Evolutionary conservation across 1,140 invertebrate genomes (phyloP).

Genomic region (Musca domestica): DNA sequence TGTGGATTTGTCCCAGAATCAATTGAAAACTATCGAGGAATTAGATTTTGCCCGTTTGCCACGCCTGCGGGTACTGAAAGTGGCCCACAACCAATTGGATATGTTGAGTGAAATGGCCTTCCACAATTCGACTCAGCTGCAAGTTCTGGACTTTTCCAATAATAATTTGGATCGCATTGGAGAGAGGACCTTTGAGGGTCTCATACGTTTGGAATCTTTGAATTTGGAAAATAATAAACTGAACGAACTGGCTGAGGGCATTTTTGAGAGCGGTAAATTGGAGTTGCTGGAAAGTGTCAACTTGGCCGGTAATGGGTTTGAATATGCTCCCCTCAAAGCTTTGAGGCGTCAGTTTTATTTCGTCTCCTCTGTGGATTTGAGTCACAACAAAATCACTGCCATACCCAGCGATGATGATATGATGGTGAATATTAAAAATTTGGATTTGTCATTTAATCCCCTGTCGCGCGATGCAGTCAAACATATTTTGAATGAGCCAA

Average conservation of each 20-base stretch:
- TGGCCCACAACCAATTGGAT: constrained; percentile 75
- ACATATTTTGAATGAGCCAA: constrained; percentile 81
- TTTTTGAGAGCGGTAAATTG: constrained; percentile 76
- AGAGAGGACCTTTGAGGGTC: constrained; percentile 78
- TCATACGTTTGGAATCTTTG: constrained; percentile 71
- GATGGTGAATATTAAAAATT: constrained; percentile 81
- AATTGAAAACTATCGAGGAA: constrained; percentile 74
- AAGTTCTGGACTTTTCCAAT: constrained; percentile 71
- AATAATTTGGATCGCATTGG: constrained; percentile 76
- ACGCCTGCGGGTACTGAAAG: constrained; percentile 65
- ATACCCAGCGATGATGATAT: constrained; percentile 81
- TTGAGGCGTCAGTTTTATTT: constrained; percentile 81
- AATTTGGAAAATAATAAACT: constrained; percentile 75
- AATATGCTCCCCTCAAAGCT: constrained; percentile 72
- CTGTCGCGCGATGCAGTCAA: constrained; percentile 69
- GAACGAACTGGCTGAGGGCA: constrained; percentile 72
- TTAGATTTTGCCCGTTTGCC: constrained; percentile 80
- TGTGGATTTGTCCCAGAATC: constrained; percentile 75
- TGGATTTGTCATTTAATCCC: constrained; percentile 85
- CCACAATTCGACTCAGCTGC: constrained; percentile 85
- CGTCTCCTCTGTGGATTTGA: constrained; percentile 74
- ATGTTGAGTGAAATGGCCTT: constrained; percentile 82
- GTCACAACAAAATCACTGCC: constrained; percentile 72
- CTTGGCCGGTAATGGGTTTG: constrained; percentile 74
- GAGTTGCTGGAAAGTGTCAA: constrained; percentile 81